phyloP scores from a whole-genome alignment of 2,888 invertebrate species.

The Branchipolynoe longqiensis region DNA sequence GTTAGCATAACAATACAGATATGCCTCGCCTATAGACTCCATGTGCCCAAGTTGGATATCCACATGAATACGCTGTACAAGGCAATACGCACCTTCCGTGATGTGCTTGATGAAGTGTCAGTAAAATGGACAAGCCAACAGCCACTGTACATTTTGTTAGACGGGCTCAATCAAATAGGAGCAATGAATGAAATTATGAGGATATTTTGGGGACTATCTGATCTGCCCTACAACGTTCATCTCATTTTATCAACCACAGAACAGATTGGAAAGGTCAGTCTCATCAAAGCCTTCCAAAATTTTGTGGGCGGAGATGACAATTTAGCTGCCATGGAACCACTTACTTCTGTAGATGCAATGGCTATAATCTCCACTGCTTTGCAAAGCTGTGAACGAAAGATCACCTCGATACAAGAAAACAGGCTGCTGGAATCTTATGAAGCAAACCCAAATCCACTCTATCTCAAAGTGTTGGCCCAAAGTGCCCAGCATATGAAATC shows the following conservation, averaged over 20 bases:
- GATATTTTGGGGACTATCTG: conserved; percentile 65
- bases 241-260: conserved; percentile 64
- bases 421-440: conserved; percentile 32
- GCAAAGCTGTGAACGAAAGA: conserved; percentile 7
- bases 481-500: conserved; percentile 54
- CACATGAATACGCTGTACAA: conserved; percentile 62
- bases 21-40: conserved; percentile 63
- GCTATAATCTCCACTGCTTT: conserved; percentile 44
- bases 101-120: conserved; percentile 60
- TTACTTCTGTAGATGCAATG: conserved; percentile 18
- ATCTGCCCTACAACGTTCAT: conserved; percentile 65
- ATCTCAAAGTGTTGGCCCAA: conserved; percentile 38
- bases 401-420: conserved; percentile 58
- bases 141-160: conserved; percentile 66
- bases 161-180: conserved; percentile 65
- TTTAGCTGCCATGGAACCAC: conserved; percentile 17
- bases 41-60: conserved; percentile 51
- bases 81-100: conserved; percentile 62
- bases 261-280: conserved; percentile 56
- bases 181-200: conserved; percentile 64
- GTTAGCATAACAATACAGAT: conserved; percentile 65
- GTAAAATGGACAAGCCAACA: conserved; percentile 55
- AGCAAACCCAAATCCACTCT: conserved; percentile 51
- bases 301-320: conserved; percentile 56
- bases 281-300: conserved; percentile 58